Base-by-base conservation (phyloP, 2,113 vertebrate genomes). In the Morone chrysops region DNA sequence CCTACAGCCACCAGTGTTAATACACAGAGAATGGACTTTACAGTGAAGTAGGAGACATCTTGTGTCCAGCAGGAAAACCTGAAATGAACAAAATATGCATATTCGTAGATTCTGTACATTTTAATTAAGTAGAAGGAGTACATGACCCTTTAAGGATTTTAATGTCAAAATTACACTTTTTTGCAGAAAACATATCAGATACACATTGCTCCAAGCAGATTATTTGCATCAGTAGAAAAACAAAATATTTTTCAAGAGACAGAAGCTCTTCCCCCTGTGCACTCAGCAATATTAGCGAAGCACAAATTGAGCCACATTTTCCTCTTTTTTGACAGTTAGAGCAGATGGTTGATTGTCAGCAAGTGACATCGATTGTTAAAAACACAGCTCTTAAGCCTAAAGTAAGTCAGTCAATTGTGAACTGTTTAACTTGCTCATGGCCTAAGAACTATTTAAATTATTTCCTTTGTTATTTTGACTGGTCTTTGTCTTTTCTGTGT, bases 261-360 rank as follows among this genome's bases (percentile, higher is more conserved):
- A 0, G 4, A 31, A 31, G 2, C 31, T 66, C 40, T 17, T 57
- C 36, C 36, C 25, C 18, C 31, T 20, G 22, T 18, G 31, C 36
- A 17, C n/a, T 69, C 63, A 48, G 48, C 20, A 62, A 4, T 36
- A 31, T 54, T 36, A 36, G 57, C 25, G 25, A 84, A 78, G 6
- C 54, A 47, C 25, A 75, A 63, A 63, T 25, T 57, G 59, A 75
- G 43, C 18, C 41, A 11, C 41, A 25, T 47, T 43, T 67, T 82
- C 61, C 10, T 50, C 9, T 60, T 41, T 53, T 59, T 56, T 77
- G 75, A 54, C 75, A 74, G 59, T 7, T 25, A 20, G 69, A 77
- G 69, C 63, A 17, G 53, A 11, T 63, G 36, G 66, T 61, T 70
- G 70, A 57, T 71, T 78, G 47, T 41, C 41, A 72, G n/a, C 13